Evolutionary conservation across 2,888 invertebrate genomes (phyloP).

Genomic region (Arctia plantaginis): DNA sequence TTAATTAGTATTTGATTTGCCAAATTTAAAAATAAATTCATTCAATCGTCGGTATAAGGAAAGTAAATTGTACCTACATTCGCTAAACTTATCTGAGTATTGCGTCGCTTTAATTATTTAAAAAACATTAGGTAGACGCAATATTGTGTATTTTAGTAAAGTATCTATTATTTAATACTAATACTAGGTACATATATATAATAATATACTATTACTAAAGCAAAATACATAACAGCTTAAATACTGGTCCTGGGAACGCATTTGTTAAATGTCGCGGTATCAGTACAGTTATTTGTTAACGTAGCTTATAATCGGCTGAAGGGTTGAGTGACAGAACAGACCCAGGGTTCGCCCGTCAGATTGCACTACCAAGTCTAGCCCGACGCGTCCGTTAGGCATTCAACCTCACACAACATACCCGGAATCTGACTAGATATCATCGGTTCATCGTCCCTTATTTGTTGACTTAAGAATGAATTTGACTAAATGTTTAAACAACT

Average conservation of each 20-base stretch:
- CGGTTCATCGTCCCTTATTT: slow-evolving; percentile 67
- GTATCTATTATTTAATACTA: background rate
- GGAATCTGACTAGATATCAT: slow-evolving; percentile 81
- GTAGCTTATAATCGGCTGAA: slow-evolving; percentile 66
- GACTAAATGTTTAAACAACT: slow-evolving; percentile 40
- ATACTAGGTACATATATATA: background rate
- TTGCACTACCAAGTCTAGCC: slow-evolving; percentile 60
- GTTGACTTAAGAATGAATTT: slow-evolving; percentile 61
- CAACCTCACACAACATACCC: slow-evolving; percentile 72
- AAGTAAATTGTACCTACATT: background rate
- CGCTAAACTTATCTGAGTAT: background rate
- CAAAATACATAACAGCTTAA: background rate
- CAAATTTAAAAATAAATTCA: too few relatives aligned
- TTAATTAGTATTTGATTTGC: too few relatives aligned
- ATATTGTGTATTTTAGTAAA: background rate
- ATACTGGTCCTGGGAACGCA: slow-evolving; percentile 49
- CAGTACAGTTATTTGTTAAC: slow-evolving; percentile 71
- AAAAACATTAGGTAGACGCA: background rate
- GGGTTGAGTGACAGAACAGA: slow-evolving; percentile 77
- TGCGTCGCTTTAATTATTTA: background rate
- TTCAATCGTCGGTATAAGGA: background rate
- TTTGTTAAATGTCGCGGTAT: slow-evolving; percentile 68
- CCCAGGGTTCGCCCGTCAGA: slow-evolving; percentile 64
- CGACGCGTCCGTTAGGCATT: slow-evolving; percentile 81
- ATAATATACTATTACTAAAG: background rate